Evolutionary conservation across 1,140 invertebrate species (phyloP).

Genomic region (Atta texana): DNA sequence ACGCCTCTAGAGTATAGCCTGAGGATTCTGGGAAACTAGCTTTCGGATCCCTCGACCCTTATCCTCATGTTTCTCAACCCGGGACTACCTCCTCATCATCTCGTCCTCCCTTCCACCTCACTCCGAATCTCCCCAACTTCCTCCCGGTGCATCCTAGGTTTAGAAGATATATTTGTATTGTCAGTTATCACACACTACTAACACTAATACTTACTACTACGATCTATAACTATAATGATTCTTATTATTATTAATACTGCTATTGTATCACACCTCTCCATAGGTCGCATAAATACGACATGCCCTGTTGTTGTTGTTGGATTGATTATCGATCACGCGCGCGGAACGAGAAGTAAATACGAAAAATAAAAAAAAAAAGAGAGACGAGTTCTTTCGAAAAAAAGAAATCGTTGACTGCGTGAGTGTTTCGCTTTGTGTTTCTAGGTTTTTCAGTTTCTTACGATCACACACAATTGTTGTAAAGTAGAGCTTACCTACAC

Average conservation of each 20-base stretch:
- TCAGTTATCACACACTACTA: slow-evolving; percentile 62
- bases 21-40: not conserved
- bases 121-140: slow-evolving; percentile 14
- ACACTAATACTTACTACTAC: slow-evolving; percentile 64
- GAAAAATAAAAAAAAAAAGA: not conserved
- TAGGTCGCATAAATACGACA: slow-evolving; percentile 23
- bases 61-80: slow-evolving; percentile 19
- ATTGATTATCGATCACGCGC: slow-evolving; percentile 30
- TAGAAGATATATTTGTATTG: slow-evolving; percentile 65
- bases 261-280: slow-evolving; percentile 59
- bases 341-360: slow-evolving; percentile 9
- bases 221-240: slow-evolving; percentile 54
- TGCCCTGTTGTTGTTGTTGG: slow-evolving; percentile 45
- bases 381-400: slow-evolving; percentile 40
- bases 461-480: slow-evolving; percentile 41
- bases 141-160: slow-evolving; percentile 44
- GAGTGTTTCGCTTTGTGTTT: slow-evolving; percentile 44
- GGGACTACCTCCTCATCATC: not conserved
- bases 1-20: not conserved
- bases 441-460: slow-evolving; percentile 22
- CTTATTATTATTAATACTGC: slow-evolving; percentile 55
- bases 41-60: slow-evolving; percentile 43
- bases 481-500: slow-evolving; percentile 36
- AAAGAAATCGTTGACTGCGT: slow-evolving; percentile 33
- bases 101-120: slow-evolving; percentile 12